Conservation (phyloP, 92 coral and sea anemone genomes). For the Diadumene lineata region DNA sequence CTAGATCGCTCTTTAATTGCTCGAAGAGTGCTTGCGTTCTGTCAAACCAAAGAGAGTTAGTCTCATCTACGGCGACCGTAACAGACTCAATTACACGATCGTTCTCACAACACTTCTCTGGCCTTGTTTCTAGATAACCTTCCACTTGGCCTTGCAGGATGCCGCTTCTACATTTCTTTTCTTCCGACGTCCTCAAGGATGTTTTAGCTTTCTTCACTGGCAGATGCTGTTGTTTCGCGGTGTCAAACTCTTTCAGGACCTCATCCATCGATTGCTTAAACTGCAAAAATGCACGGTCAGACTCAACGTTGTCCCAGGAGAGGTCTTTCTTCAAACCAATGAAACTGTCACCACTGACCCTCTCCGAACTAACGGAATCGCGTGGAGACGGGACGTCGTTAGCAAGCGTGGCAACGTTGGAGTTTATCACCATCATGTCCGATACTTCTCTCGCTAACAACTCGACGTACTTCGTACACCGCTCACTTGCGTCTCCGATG, state of each 20-base stretch:
- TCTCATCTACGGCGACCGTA: slow-evolving; percentile 4
- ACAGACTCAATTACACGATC: slow-evolving; percentile 22
- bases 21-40: slow-evolving; percentile 11
- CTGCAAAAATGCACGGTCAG: slow-evolving; percentile 53
- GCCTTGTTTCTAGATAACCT: background rate
- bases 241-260: slow-evolving; percentile 54
- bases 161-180: slow-evolving; percentile 20
- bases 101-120: slow-evolving; percentile 8
- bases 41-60: slow-evolving; percentile 2
- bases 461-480: background rate
- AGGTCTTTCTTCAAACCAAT: slow-evolving; percentile 21
- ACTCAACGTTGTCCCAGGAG: slow-evolving; percentile 79
- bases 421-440: background rate
- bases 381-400: slow-evolving; percentile 18
- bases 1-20: background rate
- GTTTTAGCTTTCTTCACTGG: no score
- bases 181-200: slow-evolving; percentile 9
- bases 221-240: no score
- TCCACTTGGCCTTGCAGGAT: slow-evolving; percentile 35
- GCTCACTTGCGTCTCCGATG: slow-evolving; percentile 1
- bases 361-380: slow-evolving; percentile 15
- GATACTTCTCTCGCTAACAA: background rate
- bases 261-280: slow-evolving; percentile 60
- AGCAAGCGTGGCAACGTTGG: background rate
- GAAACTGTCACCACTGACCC: background rate